A percentile compares a stretch with the other conserved stretches of the same genome.
These are phyloP conservation scores for Larimichthys crocea DNA, from an alignment of 2,113 vertebrate genomes.

Conservation along the genomic window DNA sequence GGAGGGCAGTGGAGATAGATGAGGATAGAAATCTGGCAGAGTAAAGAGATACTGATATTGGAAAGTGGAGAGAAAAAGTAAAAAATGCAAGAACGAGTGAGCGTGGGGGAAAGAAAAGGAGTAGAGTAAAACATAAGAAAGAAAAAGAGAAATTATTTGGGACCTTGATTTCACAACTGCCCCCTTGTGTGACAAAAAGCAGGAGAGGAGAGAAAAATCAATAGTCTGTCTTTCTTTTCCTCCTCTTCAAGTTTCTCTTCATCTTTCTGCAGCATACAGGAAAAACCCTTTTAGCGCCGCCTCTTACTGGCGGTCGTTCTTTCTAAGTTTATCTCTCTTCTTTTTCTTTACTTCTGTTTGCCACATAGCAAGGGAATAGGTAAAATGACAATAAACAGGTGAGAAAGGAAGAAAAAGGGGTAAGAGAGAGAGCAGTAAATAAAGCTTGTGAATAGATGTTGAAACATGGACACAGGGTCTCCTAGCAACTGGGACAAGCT, in stretches of 20 bases:
- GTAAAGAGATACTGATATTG: conserved; percentile 45
- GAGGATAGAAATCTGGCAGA: conserved; percentile 52
- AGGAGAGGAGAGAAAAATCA: conserved; percentile 40
- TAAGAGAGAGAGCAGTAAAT: conserved; percentile 56
- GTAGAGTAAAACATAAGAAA: conserved; percentile 3
- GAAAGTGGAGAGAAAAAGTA: conserved; percentile 13
- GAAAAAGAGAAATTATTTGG: conserved; percentile 32
- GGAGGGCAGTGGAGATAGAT: conserved; percentile 55
- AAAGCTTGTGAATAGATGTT: conserved; percentile 71
- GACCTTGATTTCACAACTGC: conserved; percentile 35
- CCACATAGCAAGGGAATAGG: conserved; percentile 36
- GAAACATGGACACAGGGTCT: conserved; percentile 68
- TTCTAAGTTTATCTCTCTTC: conserved; percentile 20
- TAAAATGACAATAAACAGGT: conserved; percentile 53
- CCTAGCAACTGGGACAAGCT: conserved; percentile 77
- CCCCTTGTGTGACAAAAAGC: conserved; percentile 48
- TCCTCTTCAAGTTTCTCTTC: conserved; percentile 47
- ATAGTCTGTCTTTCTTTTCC: conserved; percentile 52
- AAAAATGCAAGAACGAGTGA: neutral
- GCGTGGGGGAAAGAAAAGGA: neutral
- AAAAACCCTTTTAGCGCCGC: neutral
- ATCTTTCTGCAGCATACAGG: conserved; percentile 29
- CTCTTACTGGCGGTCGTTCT: conserved; percentile 1
- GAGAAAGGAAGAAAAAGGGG: conserved; percentile 27
- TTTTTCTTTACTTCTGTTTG: conserved; percentile 18